These are phyloP conservation scores for Harmothoe impar DNA, from an alignment of 2,888 invertebrate genomes.

Conservation along the genomic window DNA sequence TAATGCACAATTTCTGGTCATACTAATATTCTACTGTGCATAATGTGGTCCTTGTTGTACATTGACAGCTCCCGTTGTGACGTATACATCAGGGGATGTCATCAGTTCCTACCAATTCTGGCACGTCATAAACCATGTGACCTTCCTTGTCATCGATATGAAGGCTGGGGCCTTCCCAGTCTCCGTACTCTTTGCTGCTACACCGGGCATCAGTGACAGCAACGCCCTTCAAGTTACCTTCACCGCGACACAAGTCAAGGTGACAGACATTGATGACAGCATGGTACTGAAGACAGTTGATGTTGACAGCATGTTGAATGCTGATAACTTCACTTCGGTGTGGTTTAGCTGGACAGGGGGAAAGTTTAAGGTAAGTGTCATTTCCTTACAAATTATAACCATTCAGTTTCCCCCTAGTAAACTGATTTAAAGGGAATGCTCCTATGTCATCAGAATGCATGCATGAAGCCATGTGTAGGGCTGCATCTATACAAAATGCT, in stretches of 20 bases:
- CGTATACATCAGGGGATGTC: not conserved
- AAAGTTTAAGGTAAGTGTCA: not conserved
- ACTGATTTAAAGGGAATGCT: too few relatives aligned
- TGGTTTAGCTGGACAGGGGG: not conserved
- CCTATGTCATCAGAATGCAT: too few relatives aligned
- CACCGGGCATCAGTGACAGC: not conserved
- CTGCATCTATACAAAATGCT: too few relatives aligned
- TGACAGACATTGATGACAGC: not conserved
- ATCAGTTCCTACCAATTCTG: slow-evolving; percentile 1
- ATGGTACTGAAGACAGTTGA: not conserved
- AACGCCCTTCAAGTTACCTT: slow-evolving; percentile 26
- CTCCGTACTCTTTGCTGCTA: not conserved
- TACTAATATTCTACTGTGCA: too few relatives aligned
- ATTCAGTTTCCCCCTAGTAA: too few relatives aligned
- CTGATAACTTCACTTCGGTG: not conserved
- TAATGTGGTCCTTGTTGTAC: too few relatives aligned
- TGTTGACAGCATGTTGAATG: not conserved
- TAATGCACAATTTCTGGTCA: too few relatives aligned
- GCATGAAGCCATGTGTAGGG: too few relatives aligned
- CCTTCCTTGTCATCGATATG: not conserved
- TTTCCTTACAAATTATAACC: not conserved
- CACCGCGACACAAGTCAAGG: not conserved
- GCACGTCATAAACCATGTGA: not conserved
- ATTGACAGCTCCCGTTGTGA: slow-evolving; percentile 5
- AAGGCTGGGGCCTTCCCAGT: not conserved